Conservation (phyloP, 2,888 invertebrate genomes). For the Nipponacmea schrenckii region DNA sequence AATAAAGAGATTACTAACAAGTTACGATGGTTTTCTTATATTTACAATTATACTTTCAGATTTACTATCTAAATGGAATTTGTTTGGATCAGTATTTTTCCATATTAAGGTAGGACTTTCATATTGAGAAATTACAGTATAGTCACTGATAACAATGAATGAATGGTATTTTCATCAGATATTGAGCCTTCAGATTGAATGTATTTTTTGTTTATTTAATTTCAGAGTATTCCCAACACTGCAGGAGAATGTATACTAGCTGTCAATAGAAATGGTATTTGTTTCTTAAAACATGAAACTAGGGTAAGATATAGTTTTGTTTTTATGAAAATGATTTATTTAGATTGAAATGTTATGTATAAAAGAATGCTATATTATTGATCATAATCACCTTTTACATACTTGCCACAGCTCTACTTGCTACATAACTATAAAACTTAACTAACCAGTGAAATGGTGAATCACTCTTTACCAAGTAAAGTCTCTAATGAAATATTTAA, state of each 20-base stretch:
- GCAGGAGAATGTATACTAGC: constrained; percentile 92
- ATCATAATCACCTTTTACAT: no score
- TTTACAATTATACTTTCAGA: constrained; percentile 71
- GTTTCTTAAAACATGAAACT: constrained; percentile 90
- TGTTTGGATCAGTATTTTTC: constrained; percentile 98
- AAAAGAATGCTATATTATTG: background rate
- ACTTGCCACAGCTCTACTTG: no score
- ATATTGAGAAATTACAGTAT: no score
- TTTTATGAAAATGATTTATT: background rate
- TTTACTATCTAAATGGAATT: constrained; percentile 91
- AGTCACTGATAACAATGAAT: no score
- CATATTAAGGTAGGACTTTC: constrained; percentile 76
- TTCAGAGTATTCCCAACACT: constrained; percentile 69
- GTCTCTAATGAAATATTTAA: no score
- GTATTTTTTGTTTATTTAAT: background rate
- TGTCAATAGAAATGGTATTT: constrained; percentile 90
- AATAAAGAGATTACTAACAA: no score
- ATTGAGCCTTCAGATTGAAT: no score
- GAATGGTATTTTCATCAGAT: constrained; percentile 1
- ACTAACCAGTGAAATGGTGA: no score
- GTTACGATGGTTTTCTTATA: background rate
- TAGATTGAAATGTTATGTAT: background rate
- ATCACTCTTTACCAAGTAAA: no score
- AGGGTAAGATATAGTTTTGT: constrained; percentile 74
- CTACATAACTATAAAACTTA: no score